These are phyloP conservation scores for Hystrix brachyura DNA, from an alignment of 2,113 vertebrate genomes.

Conservation along the genomic window DNA sequence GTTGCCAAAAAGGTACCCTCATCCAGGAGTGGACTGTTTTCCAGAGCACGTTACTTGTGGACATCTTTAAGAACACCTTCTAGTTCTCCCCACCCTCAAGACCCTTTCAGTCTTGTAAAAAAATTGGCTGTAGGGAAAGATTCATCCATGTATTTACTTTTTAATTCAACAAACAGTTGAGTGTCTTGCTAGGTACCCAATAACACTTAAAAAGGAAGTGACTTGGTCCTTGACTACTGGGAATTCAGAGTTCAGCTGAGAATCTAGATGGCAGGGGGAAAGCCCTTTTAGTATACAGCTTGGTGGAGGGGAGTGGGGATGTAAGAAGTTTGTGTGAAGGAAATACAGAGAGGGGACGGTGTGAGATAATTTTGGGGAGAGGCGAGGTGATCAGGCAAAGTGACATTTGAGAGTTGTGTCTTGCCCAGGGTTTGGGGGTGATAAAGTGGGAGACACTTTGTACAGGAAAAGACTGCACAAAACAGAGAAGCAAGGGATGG, in stretches of 20 bases:
- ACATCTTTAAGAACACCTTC: not conserved
- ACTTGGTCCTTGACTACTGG: not conserved
- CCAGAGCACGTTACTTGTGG: not conserved
- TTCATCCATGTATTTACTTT: not conserved
- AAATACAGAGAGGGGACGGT: not conserved
- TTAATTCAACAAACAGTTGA: not conserved
- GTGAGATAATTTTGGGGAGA: not conserved
- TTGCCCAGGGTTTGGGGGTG: not conserved
- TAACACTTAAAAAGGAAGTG: not conserved
- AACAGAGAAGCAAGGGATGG: not conserved
- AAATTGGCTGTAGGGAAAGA: not conserved
- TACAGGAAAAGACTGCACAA: not conserved
- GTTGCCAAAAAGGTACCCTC: not conserved
- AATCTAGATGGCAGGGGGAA: not conserved
- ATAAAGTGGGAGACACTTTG: not conserved
- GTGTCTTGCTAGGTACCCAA: not conserved
- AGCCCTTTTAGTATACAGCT: not conserved
- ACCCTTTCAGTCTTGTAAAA: not conserved
- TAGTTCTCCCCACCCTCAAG: not conserved
- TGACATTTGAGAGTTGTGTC: not conserved
- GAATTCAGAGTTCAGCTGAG: constrained; percentile 19
- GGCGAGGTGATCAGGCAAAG: not conserved
- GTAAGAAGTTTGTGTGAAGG: not conserved
- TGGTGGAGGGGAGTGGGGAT: not conserved
- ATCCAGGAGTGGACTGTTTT: not conserved